phyloP scores from a whole-genome alignment of 2,888 invertebrate genomes.

The Venusia cambrica region DNA sequence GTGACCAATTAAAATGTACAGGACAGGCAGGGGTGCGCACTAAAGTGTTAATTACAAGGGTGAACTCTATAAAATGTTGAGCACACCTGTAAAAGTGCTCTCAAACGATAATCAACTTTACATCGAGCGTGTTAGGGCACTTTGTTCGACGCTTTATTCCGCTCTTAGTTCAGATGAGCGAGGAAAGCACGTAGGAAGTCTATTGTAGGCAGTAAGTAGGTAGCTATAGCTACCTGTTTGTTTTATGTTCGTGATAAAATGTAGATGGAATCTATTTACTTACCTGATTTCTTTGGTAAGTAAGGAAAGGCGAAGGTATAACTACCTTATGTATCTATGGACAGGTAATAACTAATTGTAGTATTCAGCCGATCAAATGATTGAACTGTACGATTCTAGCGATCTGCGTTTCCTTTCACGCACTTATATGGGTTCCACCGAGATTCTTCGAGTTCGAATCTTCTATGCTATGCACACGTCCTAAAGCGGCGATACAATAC shows the following conservation, averaged over 20 bases:
- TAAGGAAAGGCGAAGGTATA: no score
- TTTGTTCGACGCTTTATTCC: conserved; percentile 8
- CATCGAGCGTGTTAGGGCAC: conserved; percentile 10
- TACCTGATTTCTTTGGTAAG: no score
- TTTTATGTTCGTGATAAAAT: conserved; percentile 21
- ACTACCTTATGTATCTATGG: no score
- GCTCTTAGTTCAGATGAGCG: conserved; percentile 12
- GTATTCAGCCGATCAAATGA: no score
- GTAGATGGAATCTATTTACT: conserved; percentile 11
- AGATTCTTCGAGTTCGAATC: no score
- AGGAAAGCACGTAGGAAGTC: conserved; percentile 14
- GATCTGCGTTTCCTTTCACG: no score
- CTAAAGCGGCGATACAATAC: no score
- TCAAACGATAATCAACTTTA: conserved; percentile 21
- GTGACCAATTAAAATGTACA: conserved; percentile 20
- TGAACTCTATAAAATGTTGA: conserved; percentile 24
- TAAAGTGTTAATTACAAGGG: conserved; percentile 29
- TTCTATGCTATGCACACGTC: no score
- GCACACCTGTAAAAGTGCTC: conserved; percentile 25
- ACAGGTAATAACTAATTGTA: no score
- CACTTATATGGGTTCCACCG: no score
- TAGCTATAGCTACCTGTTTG: no score
- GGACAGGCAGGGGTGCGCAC: conserved; percentile 19
- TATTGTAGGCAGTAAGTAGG: conserved; percentile 8
- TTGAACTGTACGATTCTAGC: no score